phyloP scores from a whole-genome alignment of 2,888 invertebrate species.

The Cryptops parisi region DNA sequence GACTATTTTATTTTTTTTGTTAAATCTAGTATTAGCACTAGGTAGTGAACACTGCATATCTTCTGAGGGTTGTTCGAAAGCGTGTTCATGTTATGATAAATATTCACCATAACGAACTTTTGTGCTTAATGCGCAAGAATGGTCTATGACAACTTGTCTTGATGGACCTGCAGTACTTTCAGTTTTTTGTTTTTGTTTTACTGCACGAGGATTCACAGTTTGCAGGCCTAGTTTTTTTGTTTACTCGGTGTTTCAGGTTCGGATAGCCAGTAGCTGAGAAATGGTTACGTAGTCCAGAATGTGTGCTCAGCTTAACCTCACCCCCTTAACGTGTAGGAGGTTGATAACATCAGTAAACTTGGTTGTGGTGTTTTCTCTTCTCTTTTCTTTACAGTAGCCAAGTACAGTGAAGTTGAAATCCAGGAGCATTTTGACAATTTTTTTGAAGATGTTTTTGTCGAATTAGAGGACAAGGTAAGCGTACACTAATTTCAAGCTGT shows the following conservation, averaged over 20 bases:
- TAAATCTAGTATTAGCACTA: no score
- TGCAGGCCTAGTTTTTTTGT: no score
- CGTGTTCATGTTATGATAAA: no score
- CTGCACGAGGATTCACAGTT: no score
- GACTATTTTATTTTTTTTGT: no score
- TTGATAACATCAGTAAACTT: neutral
- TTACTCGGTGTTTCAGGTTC: neutral
- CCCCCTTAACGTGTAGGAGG: slow-evolving; percentile 1
- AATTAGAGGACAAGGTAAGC: slow-evolving; percentile 79
- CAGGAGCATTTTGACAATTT: slow-evolving; percentile 99
- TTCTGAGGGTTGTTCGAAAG: no score
- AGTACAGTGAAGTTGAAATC: slow-evolving; percentile 95
- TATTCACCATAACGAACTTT: no score
- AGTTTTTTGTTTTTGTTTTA: neutral
- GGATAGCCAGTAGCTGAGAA: slow-evolving; percentile 3
- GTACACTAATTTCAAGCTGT: neutral
- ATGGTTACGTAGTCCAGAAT: no score
- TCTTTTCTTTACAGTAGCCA: slow-evolving; percentile 48
- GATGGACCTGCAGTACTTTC: neutral
- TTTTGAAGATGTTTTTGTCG: slow-evolving; percentile 98
- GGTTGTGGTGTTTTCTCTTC: slow-evolving; percentile 16
- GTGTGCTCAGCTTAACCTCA: neutral
- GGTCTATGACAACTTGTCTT: no score
- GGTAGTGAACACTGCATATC: no score
- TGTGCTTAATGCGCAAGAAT: no score